Evolutionary conservation across 2,888 invertebrate genomes (phyloP).

Genomic region (Odontomyia ornata): DNA sequence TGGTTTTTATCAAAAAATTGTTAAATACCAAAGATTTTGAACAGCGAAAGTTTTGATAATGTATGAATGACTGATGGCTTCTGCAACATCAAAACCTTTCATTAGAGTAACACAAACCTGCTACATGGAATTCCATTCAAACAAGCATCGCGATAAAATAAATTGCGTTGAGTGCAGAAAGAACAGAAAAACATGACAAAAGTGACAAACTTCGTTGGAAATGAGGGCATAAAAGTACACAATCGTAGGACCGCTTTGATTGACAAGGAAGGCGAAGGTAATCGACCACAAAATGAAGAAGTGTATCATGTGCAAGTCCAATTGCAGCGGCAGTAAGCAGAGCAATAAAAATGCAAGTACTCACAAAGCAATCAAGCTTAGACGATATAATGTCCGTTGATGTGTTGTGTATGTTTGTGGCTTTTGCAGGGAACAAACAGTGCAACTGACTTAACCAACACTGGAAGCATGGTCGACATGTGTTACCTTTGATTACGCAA

Average conservation of each 20-base stretch:
- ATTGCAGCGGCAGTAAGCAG: neutral
- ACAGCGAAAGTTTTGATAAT: too few species aligned
- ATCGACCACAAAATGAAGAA: constrained; percentile 35
- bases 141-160: too few species aligned
- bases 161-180: neutral
- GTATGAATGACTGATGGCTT: too few species aligned
- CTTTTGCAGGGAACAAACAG: neutral
- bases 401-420: neutral
- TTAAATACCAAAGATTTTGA: too few species aligned
- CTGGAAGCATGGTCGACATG: constrained; percentile 37
- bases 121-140: too few species aligned
- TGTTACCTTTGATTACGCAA: constrained; percentile 39
- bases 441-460: neutral
- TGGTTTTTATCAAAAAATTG: too few species aligned
- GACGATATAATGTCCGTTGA: constrained; percentile 27
- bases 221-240: constrained; percentile 29
- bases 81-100: too few species aligned
- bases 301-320: constrained; percentile 1
- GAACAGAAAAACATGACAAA: constrained; percentile 18
- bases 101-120: too few species aligned
- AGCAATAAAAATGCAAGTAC: constrained; percentile 14
- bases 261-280: constrained; percentile 10
- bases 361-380: constrained; percentile 20
- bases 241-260: constrained; percentile 18
- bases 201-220: constrained; percentile 24